Conservation (phyloP, 2,888 invertebrate species). For the Metellina segmentata region DNA sequence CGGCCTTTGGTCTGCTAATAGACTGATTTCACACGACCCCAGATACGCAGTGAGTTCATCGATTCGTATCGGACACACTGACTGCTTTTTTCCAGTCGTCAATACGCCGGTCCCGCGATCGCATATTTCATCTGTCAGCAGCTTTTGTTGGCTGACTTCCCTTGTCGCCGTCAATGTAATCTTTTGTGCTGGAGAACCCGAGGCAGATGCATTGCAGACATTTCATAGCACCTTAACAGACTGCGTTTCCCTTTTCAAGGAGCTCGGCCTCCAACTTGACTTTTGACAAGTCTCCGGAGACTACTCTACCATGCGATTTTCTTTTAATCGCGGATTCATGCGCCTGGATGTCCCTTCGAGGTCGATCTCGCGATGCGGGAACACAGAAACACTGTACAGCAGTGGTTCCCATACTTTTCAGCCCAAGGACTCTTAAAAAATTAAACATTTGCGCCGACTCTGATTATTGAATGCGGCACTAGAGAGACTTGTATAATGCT, state of each 20-base stretch:
- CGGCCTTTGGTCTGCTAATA: slow-evolving; percentile 62
- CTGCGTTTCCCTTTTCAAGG: neutral
- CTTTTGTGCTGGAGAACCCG: slow-evolving; percentile 42
- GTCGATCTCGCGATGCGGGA: too few relatives aligned
- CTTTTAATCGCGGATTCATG: too few relatives aligned
- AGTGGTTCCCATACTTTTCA: too few relatives aligned
- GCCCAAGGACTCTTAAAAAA: too few relatives aligned
- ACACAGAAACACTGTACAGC: too few relatives aligned
- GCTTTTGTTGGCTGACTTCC: slow-evolving; percentile 60
- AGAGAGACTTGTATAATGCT: too few relatives aligned
- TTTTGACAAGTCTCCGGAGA: too few relatives aligned
- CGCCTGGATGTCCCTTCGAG: too few relatives aligned
- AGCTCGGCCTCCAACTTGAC: neutral
- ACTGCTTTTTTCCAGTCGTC: slow-evolving; percentile 57
- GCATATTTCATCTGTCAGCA: slow-evolving; percentile 72
- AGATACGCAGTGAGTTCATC: slow-evolving; percentile 61
- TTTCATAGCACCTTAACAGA: slow-evolving; percentile 42
- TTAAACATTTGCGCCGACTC: too few relatives aligned
- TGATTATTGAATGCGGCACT: too few relatives aligned
- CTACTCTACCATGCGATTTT: too few relatives aligned
- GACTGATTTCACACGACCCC: slow-evolving; percentile 71
- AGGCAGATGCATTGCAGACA: slow-evolving; percentile 52
- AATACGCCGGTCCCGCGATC: slow-evolving; percentile 51
- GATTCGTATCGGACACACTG: slow-evolving; percentile 67
- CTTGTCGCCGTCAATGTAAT: slow-evolving; percentile 59